Conservation (phyloP, 2,888 invertebrate genomes). For the Chrysotoxum bicinctum region DNA sequence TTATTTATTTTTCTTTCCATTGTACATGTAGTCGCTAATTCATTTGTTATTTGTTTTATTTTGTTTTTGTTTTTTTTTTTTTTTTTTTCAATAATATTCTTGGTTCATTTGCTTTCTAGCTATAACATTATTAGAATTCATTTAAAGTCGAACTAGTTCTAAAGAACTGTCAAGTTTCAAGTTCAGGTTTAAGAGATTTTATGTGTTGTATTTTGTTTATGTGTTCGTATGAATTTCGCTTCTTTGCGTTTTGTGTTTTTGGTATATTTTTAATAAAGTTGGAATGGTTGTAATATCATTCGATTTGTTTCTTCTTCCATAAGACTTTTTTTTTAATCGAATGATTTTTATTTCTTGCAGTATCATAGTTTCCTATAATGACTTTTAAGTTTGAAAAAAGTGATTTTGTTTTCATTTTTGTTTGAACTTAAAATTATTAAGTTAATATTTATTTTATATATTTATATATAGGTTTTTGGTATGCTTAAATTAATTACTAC, state of each 20-base stretch:
- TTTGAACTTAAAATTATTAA: slow-evolving; percentile 60
- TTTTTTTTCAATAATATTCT: slow-evolving; percentile 26
- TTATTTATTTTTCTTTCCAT: slow-evolving; percentile 7
- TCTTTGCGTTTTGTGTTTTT: slow-evolving; percentile 13
- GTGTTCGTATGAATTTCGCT: slow-evolving; percentile 23
- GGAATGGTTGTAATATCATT: slow-evolving; percentile 32
- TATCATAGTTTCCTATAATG: slow-evolving; percentile 51
- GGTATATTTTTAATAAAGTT: slow-evolving; percentile 32
- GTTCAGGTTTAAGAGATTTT: background rate
- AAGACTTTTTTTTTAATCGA: slow-evolving; percentile 29
- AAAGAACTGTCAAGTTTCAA: background rate
- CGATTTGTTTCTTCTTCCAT: slow-evolving; percentile 28
- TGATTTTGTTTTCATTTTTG: slow-evolving; percentile 10
- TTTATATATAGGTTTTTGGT: slow-evolving; percentile 54
- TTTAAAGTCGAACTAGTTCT: slow-evolving; percentile 16
- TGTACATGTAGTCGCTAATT: background rate
- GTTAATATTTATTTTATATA: slow-evolving; percentile 26
- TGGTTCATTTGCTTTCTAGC: slow-evolving; percentile 52
- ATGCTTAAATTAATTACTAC: slow-evolving; percentile 71
- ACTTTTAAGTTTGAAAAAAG: slow-evolving; percentile 43
- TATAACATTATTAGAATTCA: slow-evolving; percentile 22
- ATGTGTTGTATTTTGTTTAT: slow-evolving; percentile 7
- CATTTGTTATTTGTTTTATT: background rate
- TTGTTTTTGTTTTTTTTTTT: background rate
- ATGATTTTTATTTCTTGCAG: slow-evolving; percentile 24